phyloP scores from a whole-genome alignment of 2,797 vertebrate species.

The Loris lydekkerianus region DNA sequence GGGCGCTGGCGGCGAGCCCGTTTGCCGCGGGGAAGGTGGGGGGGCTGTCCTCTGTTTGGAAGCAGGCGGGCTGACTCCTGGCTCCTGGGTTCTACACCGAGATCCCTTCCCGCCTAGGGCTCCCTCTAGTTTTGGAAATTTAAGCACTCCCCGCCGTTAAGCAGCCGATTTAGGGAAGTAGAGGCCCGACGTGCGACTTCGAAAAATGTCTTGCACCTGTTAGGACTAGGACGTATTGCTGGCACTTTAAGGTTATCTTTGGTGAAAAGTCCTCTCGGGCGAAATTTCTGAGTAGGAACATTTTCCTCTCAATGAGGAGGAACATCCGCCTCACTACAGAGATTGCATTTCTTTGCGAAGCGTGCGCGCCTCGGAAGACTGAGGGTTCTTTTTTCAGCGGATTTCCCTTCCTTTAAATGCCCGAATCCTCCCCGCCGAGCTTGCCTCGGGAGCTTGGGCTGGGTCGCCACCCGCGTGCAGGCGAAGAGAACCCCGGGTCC shows the following conservation, averaged over 20 bases:
- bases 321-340: rapidly evolving
- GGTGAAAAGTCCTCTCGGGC: neutral
- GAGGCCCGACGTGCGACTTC: neutral
- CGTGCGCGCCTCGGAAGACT: neutral
- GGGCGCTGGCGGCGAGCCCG: neutral
- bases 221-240: neutral
- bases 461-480: rapidly evolving
- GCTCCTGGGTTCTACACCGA: neutral
- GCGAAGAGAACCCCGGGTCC: neutral
- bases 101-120: rapidly evolving
- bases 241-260: neutral
- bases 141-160: neutral
- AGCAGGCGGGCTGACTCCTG: rapidly evolving
- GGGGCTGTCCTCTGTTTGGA: rapidly evolving
- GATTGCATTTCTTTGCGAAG: neutral
- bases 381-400: neutral
- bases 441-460: neutral
- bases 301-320: neutral
- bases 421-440: rapidly evolving
- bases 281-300: neutral
- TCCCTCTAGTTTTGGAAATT: rapidly evolving
- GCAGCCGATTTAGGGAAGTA: rapidly evolving
- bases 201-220: slow-evolving; percentile 32
- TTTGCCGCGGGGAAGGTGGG: rapidly evolving
- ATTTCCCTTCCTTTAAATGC: neutral